Base-by-base conservation (phyloP, 1,140 invertebrate species). In the Eumaeus atala region DNA sequence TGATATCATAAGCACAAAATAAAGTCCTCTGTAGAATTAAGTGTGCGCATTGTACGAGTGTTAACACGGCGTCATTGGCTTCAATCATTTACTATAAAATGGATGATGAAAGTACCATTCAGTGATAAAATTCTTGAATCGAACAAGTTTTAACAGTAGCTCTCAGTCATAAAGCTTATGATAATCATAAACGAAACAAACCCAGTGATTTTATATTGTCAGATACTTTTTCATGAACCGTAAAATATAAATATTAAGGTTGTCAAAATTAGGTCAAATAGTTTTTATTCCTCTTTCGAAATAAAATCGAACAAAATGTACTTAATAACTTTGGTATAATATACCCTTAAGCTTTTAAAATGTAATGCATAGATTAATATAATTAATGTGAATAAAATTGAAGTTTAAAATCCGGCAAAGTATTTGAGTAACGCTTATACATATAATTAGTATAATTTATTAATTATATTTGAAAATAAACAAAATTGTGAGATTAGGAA, bases 251-350 rank as follows among this genome's bases (percentile, higher is more conserved):
- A 21, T 18, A 48, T 47, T 81, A 81, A 80, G 76, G 69, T 81
- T 84, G 71, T 79, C 77, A 67, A 70, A 81, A 79, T 72, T 63
- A 59, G 36, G 28, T 51, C 55, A 63, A 63, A 66, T 75, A 72
- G 64, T 71, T 54, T 61, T 64, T 70, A 71, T 71, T 69, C 72
- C 70, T 75, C 75, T 62, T 72, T 79, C 70, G 65, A 75, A 72
- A 71, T 49, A 54, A 71, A 72, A 82, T 81, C 73, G 77, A 86
- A 83, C 79, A 83, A 81, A 83, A 83, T 82, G 83, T 87, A 87
- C 83, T 84, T 87, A 86, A 86, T 81, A 86, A 84, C 65, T 67
- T 84, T 67, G 77, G 69, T 77, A 70, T 84, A 81, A 77, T 40
- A 40, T 40, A 40, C 38, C 38, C 21, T 28, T 84, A 84, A 74